Base-by-base conservation (phyloP, 2,113 vertebrate genomes). In the Protobothrops mucrosquamatus region DNA sequence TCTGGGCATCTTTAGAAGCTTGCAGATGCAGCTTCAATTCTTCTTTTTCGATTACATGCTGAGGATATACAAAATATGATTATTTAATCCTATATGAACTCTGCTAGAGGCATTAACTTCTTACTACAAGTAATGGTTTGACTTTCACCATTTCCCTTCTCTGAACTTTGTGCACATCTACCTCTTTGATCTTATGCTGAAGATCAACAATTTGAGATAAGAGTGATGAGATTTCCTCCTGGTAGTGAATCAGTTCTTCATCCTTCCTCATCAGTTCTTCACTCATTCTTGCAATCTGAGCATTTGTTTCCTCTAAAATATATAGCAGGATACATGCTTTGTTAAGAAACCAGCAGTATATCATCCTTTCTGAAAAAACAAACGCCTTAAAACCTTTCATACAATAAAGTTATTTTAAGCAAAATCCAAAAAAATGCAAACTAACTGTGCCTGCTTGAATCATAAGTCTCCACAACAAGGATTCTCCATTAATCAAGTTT, bases 11-110 rank as follows among this genome's bases (percentile, higher is more conserved):
- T 97, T 99, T 99, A 91, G 99, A 99, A 91, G 99, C 99, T 96
- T 99, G 98, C 59, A 99, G 97, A 93, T 99, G 99, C 96, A 99
- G 98, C 97, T 98, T 98, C 93, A 99, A 97, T 96, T 99, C 99
- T 94, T 99, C 99, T 91, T 99, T 99, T 97, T 99, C 99, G 96
- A 99, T 97, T 26, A 99, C 98, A 96, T 99, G 97, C 99, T 99
- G 95, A 89, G 94, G 91, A 93, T 89, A 97, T 39, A 97, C 92
- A 97, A 69, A 94, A 89, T 92, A 92, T 3, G 1, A 11, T 87
- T 39, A 57, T 95, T 20, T 56, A 14, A 95, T 94, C 94, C 92
- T 94, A 59, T 69, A 89, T 56, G 29, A 85, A 57, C 12, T 2
- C 0, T 29, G 52, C n/a, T 0, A 0, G 90, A 85, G 94, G 24